Conservation (phyloP, 2,888 invertebrate species). For the Seladonia tumulorum region DNA sequence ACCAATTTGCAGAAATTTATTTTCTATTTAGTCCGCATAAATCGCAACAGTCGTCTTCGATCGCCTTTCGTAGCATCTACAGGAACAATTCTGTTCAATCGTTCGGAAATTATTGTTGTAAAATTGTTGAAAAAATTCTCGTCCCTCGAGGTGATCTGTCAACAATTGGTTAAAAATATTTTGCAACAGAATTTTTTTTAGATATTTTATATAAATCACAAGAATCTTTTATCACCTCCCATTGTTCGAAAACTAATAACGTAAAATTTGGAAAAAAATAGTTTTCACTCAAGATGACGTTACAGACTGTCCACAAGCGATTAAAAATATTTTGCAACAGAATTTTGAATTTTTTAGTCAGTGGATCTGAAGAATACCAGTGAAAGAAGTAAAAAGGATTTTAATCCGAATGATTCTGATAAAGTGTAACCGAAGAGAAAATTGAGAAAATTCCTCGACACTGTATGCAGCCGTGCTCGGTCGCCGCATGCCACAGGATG, state of each 20-base stretch:
- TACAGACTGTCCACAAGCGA: too few species aligned
- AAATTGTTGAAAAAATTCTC: background rate
- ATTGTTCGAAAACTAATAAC: too few species aligned
- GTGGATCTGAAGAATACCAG: background rate
- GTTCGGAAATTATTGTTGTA: background rate
- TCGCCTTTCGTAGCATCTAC: background rate
- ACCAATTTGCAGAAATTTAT: background rate
- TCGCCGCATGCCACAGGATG: constrained; percentile 6
- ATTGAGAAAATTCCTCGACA: background rate
- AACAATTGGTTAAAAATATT: background rate
- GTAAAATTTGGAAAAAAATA: too few species aligned
- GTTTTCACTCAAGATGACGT: too few species aligned
- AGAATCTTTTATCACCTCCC: too few species aligned
- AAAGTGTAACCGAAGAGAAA: background rate
- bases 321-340: too few species aligned
- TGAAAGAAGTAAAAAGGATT: background rate
- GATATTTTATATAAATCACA: too few species aligned
- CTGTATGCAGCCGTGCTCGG: background rate
- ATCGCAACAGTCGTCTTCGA: background rate
- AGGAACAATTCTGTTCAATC: background rate
- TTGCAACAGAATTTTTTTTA: too few species aligned
- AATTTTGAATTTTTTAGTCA: background rate
- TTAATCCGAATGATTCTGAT: background rate
- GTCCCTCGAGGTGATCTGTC: background rate
- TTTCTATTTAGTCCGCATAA: background rate